Evolutionary conservation across 2,888 invertebrate genomes (phyloP).

Genomic region (Leptinotarsa juncta): DNA sequence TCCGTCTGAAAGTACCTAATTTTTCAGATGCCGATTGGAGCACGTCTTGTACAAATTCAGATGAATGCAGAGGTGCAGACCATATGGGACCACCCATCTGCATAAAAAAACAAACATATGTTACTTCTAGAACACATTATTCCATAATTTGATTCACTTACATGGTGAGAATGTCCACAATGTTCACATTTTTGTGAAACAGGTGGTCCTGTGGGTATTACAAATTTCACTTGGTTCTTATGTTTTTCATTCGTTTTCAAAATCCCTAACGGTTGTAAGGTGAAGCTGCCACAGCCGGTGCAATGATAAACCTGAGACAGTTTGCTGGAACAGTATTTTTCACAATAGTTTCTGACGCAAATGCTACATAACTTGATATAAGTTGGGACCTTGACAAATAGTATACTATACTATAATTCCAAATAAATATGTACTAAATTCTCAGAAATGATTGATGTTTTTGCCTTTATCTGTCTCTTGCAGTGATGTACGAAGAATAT

Average conservation of each 20-base stretch:
- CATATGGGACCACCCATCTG: conserved; percentile 95
- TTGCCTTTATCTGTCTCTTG: too few relatives aligned
- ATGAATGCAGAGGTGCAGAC: conserved; percentile 87
- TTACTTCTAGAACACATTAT: neutral
- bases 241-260: conserved; percentile 72
- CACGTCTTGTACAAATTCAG: conserved; percentile 79
- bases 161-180: conserved; percentile 81
- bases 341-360: too few relatives aligned
- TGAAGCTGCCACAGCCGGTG: conserved; percentile 86
- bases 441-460: too few relatives aligned
- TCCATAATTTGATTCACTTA: conserved; percentile 63
- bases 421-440: too few relatives aligned
- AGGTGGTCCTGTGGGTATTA: conserved; percentile 77
- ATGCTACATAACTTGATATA: too few relatives aligned
- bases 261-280: conserved; percentile 81
- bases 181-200: conserved; percentile 77
- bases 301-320: conserved; percentile 91
- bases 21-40: conserved; percentile 66
- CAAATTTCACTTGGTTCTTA: conserved; percentile 70
- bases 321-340: conserved; percentile 70
- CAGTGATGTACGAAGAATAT: too few relatives aligned
- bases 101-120: conserved; percentile 46
- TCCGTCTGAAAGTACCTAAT: conserved; percentile 79
- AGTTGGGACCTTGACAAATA: too few relatives aligned
- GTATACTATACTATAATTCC: too few relatives aligned